A percentile compares a stretch with the other conserved stretches of the same genome.
These are phyloP conservation scores for Drosophila bocki DNA, from an alignment of 1,140 invertebrate genomes.

Conservation along the genomic window DNA sequence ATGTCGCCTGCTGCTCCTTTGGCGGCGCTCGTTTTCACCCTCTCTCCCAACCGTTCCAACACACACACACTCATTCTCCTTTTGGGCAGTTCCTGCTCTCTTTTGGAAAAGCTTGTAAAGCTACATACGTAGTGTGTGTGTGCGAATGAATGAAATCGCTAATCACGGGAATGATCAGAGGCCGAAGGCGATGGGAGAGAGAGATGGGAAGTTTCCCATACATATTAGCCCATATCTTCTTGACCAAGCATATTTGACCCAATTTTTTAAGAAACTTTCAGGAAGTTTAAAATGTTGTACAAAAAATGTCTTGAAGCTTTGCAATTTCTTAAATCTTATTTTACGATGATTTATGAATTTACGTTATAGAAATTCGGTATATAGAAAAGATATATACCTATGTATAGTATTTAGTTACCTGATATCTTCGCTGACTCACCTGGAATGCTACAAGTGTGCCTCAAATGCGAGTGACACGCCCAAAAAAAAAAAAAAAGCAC, in stretches of 20 bases:
- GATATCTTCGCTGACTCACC: conserved; percentile 4
- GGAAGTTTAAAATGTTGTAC: background rate
- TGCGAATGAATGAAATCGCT: conserved; percentile 21
- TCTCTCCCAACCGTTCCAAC: background rate
- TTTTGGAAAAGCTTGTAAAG: background rate
- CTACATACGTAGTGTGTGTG: background rate
- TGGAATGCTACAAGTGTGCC: background rate
- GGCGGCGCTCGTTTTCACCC: conserved; percentile 9
- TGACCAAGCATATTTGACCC: background rate
- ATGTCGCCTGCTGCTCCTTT: conserved; percentile 56
- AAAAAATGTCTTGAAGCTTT: no score
- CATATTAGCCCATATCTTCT: background rate
- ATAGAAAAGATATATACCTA: background rate
- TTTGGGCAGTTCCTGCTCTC: conserved; percentile 35
- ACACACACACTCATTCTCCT: background rate
- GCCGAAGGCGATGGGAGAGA: background rate
- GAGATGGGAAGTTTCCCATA: background rate
- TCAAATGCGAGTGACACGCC: conserved; percentile 24
- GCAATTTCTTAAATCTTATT: no score
- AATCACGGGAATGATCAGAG: conserved; percentile 5
- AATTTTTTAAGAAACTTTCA: background rate
- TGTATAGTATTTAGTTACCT: background rate
- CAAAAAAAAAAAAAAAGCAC: conserved; percentile 7
- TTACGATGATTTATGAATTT: no score
- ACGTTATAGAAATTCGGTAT: background rate